These are phyloP conservation scores for Orthonyx spaldingii DNA, from an alignment of 2,113 vertebrate species.

Conservation along the genomic window DNA sequence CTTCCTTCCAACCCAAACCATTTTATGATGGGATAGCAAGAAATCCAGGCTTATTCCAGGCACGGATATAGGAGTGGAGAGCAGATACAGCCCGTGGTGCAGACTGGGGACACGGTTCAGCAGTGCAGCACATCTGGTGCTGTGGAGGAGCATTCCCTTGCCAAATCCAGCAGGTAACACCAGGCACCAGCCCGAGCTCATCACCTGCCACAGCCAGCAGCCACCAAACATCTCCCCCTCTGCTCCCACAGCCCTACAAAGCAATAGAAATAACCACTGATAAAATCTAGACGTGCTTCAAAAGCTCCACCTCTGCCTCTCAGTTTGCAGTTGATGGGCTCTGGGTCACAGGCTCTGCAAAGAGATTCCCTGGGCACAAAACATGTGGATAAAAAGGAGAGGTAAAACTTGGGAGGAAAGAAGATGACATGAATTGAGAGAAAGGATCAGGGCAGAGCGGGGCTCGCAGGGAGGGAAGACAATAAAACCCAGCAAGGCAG, in stretches of 20 bases:
- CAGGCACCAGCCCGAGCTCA: not conserved
- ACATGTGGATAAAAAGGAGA: not conserved
- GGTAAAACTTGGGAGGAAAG: not conserved
- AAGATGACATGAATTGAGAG: not conserved
- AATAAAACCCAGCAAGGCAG: conserved; percentile 29
- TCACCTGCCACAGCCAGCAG: not conserved
- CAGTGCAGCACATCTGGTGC: not conserved
- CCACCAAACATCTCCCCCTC: not conserved
- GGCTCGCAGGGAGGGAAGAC: not conserved
- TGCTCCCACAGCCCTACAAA: not conserved
- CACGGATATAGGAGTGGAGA: not conserved
- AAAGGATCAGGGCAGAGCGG: not conserved
- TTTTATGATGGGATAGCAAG: not conserved
- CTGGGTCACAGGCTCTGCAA: not conserved
- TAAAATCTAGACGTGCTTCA: rapidly evolving
- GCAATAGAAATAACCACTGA: not conserved
- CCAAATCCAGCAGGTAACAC: not conserved
- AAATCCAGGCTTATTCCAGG: not conserved
- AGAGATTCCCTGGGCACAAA: not conserved
- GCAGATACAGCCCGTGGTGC: rapidly evolving
- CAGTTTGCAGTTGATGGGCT: rapidly evolving
- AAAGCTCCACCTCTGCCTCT: not conserved
- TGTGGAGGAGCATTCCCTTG: not conserved
- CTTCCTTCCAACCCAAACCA: not conserved
- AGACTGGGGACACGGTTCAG: rapidly evolving